These are phyloP conservation scores for Anguilla megastoma DNA, from an alignment of 2,797 vertebrate species.

Conservation along the genomic window DNA sequence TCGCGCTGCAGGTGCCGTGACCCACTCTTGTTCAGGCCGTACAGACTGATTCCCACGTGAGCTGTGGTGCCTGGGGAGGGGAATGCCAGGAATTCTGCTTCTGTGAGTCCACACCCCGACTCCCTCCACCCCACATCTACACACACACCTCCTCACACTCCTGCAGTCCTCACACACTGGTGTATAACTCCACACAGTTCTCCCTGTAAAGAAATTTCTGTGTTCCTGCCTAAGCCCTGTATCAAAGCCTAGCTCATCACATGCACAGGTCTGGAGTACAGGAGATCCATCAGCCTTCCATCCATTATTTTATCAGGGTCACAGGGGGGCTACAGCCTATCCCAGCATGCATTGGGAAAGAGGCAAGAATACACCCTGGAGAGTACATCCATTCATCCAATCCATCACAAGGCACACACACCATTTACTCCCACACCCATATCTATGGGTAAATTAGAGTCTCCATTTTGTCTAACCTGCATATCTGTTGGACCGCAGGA, in stretches of 20 bases:
- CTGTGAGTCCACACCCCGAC: not conserved
- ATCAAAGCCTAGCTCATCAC: not conserved
- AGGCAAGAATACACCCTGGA: no score
- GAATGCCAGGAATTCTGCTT: not conserved
- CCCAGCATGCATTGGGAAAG: no score
- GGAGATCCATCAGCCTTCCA: not conserved
- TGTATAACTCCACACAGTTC: not conserved
- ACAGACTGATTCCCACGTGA: slow-evolving; percentile 77
- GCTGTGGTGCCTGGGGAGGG: slow-evolving; percentile 73
- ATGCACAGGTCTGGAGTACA: not conserved
- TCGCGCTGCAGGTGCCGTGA: slow-evolving; percentile 73
- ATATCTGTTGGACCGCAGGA: no score
- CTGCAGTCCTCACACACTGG: not conserved
- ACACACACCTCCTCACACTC: not conserved
- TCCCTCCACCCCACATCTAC: not conserved
- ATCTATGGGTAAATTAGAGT: no score
- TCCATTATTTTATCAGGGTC: no score
- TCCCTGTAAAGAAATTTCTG: not conserved
- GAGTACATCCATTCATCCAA: no score
- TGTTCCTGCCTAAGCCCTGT: not conserved
- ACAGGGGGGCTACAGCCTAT: no score
- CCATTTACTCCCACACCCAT: no score
- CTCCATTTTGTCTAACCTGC: no score
- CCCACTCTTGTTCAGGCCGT: slow-evolving; percentile 75
- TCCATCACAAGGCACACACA: no score